These are phyloP conservation scores for Microtus ochrogaster DNA, from an alignment of 2,113 vertebrate genomes.

Conservation along the genomic window DNA sequence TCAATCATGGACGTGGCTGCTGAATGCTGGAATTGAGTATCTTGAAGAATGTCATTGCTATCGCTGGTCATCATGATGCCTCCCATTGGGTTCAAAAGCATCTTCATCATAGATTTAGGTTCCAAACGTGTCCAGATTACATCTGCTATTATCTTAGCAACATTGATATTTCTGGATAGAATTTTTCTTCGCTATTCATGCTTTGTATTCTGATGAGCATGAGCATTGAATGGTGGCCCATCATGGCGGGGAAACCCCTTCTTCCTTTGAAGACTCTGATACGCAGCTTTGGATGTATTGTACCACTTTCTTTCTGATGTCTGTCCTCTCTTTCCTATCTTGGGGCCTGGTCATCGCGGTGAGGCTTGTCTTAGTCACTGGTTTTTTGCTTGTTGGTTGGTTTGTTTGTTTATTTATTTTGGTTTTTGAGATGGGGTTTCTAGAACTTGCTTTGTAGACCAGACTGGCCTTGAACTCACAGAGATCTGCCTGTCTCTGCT, in stretches of 20 bases:
- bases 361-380: neutral
- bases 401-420: too few relatives aligned
- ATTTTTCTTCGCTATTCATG: neutral
- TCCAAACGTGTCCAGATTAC: neutral
- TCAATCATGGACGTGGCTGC: conserved; percentile 98
- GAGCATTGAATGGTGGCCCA: neutral
- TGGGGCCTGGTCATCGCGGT: neutral
- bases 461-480: too few relatives aligned
- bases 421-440: too few relatives aligned
- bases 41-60: conserved; percentile 96
- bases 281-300: neutral
- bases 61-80: conserved; percentile 98
- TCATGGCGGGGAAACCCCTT: neutral
- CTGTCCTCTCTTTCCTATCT: neutral
- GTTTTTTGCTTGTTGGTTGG: too few relatives aligned
- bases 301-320: neutral
- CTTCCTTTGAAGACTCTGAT: neutral
- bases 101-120: conserved; percentile 82
- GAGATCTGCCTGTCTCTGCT: too few relatives aligned
- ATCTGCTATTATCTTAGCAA: neutral
- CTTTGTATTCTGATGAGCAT: neutral
- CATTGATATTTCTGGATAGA: neutral
- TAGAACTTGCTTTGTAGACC: too few relatives aligned
- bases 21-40: conserved; percentile 98
- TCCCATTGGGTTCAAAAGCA: conserved; percentile 96